Base-by-base conservation (phyloP, 2,113 vertebrate species). In the Sebastes schlegelii region DNA sequence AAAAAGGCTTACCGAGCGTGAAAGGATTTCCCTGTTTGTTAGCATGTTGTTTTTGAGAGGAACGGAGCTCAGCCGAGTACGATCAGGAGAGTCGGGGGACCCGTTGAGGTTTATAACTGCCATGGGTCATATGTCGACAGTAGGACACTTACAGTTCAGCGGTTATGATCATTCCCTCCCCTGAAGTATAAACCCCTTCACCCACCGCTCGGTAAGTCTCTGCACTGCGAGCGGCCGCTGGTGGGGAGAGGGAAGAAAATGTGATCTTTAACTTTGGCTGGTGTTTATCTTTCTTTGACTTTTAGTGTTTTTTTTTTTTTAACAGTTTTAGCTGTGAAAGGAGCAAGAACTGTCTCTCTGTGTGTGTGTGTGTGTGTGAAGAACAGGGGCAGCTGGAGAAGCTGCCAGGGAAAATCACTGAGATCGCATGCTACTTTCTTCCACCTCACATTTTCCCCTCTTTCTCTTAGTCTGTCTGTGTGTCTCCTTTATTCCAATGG, bases 391-490 rank as follows among this genome's bases (percentile, higher is more conserved):
- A 84, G 65, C 51, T 64, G 43, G 69, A 82, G 74, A 77, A 81
- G 73, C 86, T 84, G 86, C 89, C 89, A 91, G 90, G 90, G 89
- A 90, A 91, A 88, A 88, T 85, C 86, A 90, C 88, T 83, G 91
- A 87, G 86, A 91, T 80, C 64, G 83, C 83, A 84, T 65, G 81
- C 88, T 79, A 79, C 86, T 88, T 88, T 92, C 79, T 89, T 85
- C 86, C 82, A 87, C 83, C 86, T 92, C 91, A 92, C 8, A 89
- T 92, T 93, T 93, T 93, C 92, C 92, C 82, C 80, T 89, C 82
- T 83, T 84, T 83, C 80, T 68, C 70, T 82, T 21, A 23, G 80
- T 80, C 87, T 86, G 80, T 84, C 85, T 79, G 75, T 83, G 58
- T 86, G 73, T 82, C 89, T 88, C 83, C 60, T 80, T 79, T 74